A percentile compares a stretch with the other conserved stretches of the same genome.
These are phyloP conservation scores for Montipora foliosa DNA, from an alignment of 64 coral and sea anemone species.

Conservation along the genomic window DNA sequence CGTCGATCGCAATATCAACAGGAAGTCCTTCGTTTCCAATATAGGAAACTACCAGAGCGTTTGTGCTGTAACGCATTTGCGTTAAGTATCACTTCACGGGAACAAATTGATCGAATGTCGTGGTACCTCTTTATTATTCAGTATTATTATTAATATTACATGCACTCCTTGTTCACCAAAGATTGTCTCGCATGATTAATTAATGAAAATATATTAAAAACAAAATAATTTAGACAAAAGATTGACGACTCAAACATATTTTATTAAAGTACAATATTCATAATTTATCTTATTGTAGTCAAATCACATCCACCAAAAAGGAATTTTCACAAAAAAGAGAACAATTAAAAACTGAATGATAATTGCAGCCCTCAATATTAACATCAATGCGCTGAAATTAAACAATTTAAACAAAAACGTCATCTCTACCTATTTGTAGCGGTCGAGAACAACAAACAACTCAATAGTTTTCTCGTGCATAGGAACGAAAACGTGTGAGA, in stretches of 20 bases:
- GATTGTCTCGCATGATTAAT: not conserved
- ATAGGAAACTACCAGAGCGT: not conserved
- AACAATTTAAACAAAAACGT: too few species aligned
- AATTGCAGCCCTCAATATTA: not conserved
- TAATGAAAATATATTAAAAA: not conserved
- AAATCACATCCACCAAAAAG: not conserved
- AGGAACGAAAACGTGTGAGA: too few species aligned
- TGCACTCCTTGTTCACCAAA: too few species aligned
- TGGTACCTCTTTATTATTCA: not conserved
- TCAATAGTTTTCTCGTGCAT: too few species aligned
- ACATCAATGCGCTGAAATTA: not conserved
- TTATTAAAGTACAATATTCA: not conserved
- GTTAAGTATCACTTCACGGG: not conserved
- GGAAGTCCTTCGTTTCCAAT: slow-evolving; percentile 2
- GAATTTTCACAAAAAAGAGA: not conserved
- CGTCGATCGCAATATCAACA: not conserved
- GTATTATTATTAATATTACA: not conserved
- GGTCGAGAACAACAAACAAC: too few species aligned
- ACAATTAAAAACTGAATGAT: not conserved
- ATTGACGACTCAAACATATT: not conserved
- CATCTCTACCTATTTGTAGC: too few species aligned
- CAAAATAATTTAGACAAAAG: slow-evolving; percentile 10
- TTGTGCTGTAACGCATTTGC: not conserved
- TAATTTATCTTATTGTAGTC: not conserved
- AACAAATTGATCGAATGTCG: not conserved